Base-by-base conservation (phyloP, 2,888 invertebrate genomes). In the Eilema caniola region DNA sequence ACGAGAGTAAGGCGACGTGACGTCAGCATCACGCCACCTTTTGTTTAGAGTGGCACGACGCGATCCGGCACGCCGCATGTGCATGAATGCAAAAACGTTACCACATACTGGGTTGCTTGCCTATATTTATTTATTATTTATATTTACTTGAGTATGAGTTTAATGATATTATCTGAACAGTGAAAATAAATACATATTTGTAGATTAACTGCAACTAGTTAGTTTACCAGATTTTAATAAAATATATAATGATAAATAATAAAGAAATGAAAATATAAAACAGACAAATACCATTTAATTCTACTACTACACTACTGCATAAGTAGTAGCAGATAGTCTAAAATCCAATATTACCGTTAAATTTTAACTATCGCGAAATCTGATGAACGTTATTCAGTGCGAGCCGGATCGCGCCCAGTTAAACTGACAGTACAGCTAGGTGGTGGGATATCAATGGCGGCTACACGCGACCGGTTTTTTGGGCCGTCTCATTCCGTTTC, bases 11-110 rank as follows among this genome's bases (percentile, higher is more conserved):
- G 91, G 93, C 86, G 92, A 92, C 84, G 91, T 95, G 95, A 94
- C 95, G 95, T 95, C 95, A 72, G 87, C 92, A 94, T 95, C 95
- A 95, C 95, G 95, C 95, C 95, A 95, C 95, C 94, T 95, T 95
- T 94, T 92, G 92, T 93, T 87, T 89, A 91, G 37, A 66, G 90
- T 91, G 89, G 91, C 90, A 89, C 86, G 83, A 85, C 85, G 91
- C 93, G 93, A 91, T 92, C 89, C 91, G 91, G 91, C 92, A 88
- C 88, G 86, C 83, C 89, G 84, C 88, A 83, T 76, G 81, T 82
- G 83, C 86, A 82, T 86, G 82, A 76, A 68, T 78, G 68, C 77
- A 77, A 76, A 72, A 56, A 62, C 75, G 72, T 81, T 78, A 73
- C 74, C 71, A 68, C 72, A 76, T 68, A 77, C 67, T 78, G 85